These are phyloP conservation scores for Trissolcus japonicus DNA, from an alignment of 2,888 invertebrate genomes.

Conservation along the genomic window DNA sequence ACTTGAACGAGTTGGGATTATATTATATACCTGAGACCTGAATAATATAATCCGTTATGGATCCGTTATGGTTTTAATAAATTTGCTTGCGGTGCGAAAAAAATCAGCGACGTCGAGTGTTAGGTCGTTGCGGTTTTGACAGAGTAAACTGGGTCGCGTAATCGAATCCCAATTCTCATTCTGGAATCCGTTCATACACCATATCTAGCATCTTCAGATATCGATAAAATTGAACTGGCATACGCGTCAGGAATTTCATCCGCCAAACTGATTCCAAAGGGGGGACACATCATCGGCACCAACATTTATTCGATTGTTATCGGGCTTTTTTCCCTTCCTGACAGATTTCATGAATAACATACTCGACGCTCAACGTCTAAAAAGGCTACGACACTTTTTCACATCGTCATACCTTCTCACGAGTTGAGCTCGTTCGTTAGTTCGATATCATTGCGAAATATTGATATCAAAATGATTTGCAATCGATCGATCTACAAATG, in stretches of 20 bases:
- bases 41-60: conserved; percentile 74
- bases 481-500: no score
- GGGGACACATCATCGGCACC: conserved; percentile 26
- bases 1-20: conserved; percentile 73
- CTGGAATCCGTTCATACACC: conserved; percentile 47
- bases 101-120: conserved; percentile 62
- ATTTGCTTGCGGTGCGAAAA: conserved; percentile 64
- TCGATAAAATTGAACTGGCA: conserved; percentile 53
- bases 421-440: no score
- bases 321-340: conserved; percentile 28
- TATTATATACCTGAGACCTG: conserved; percentile 69
- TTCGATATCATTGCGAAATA: no score
- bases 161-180: conserved; percentile 61
- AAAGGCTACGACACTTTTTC: neutral
- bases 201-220: conserved; percentile 50
- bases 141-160: conserved; percentile 64
- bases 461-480: no score
- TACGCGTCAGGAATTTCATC: conserved; percentile 48
- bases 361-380: neutral
- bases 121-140: conserved; percentile 55
- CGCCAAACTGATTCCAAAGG: conserved; percentile 12
- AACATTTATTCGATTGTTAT: conserved; percentile 48
- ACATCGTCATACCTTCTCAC: neutral
- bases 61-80: conserved; percentile 73
- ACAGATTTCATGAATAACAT: conserved; percentile 53